Evolutionary conservation across 2,888 invertebrate species (phyloP).

Genomic region (Eupeodes latifasciatus): DNA sequence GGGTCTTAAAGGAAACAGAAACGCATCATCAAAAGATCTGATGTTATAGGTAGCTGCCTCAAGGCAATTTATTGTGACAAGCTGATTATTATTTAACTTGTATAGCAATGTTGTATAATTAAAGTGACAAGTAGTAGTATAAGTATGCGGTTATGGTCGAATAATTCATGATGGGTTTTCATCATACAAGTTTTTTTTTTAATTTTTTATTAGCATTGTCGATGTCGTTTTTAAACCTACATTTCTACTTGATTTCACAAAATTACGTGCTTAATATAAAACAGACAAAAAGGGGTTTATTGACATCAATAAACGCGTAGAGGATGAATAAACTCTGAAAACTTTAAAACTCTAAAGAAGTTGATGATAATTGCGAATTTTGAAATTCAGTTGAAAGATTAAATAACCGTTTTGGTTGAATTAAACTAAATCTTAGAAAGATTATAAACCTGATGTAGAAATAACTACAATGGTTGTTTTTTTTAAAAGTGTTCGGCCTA

Average conservation of each 20-base stretch:
- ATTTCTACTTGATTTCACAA: neutral
- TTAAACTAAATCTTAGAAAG: too few relatives aligned
- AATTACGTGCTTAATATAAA: slow-evolving; percentile 19
- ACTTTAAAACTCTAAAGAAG: neutral
- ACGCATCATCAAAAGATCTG: too few relatives aligned
- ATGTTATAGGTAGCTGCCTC: neutral
- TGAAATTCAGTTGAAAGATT: neutral
- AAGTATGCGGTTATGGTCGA: slow-evolving; percentile 25
- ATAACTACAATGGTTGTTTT: too few relatives aligned
- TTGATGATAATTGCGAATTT: neutral
- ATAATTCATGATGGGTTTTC: slow-evolving; percentile 36
- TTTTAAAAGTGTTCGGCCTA: too few relatives aligned
- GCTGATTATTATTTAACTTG: slow-evolving; percentile 31
- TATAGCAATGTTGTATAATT: slow-evolving; percentile 30
- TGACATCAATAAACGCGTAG: neutral
- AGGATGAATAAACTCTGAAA: neutral
- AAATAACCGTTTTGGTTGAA: too few relatives aligned
- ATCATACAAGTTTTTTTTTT: neutral
- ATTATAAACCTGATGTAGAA: too few relatives aligned
- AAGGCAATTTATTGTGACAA: slow-evolving; percentile 33
- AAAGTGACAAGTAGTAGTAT: slow-evolving; percentile 33
- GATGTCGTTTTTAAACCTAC: neutral
- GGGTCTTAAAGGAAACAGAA: neutral
- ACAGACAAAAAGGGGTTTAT: neutral
- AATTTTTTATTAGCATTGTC: neutral